Percentiles rank a stretch among this genome's conserved stretches.
Evolutionary conservation across 2,797 vertebrate genomes (phyloP).

Genomic region (Amniataba percoides): DNA sequence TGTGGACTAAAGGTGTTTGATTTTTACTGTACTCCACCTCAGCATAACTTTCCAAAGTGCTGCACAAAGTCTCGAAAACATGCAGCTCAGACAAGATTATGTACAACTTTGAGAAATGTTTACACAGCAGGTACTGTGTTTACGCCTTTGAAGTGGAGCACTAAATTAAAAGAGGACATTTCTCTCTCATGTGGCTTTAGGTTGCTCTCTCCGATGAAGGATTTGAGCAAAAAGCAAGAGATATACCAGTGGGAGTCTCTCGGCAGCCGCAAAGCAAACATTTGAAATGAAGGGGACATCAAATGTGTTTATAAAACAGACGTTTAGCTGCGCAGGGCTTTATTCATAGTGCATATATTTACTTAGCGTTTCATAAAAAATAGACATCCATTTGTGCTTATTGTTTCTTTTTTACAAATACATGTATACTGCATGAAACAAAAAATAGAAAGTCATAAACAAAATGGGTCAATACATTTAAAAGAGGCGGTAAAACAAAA

Average conservation of each 20-base stretch:
- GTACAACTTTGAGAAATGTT: conserved; percentile 35
- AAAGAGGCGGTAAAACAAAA: conserved; percentile 10
- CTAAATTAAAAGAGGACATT: conserved; percentile 49
- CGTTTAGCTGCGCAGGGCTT: conserved; percentile 56
- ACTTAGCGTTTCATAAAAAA: conserved; percentile 64
- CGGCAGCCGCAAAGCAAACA: conserved; percentile 47
- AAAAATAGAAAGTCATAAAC: conserved; percentile 20
- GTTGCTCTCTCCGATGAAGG: conserved; percentile 36
- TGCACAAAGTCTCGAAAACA: not conserved
- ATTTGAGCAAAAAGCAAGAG: conserved; percentile 39
- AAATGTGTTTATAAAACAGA: conserved; percentile 44
- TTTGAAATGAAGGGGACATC: conserved; percentile 53
- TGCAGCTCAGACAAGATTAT: conserved; percentile 7
- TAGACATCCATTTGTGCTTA: conserved; percentile 53
- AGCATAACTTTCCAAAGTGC: not conserved
- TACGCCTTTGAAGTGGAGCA: conserved; percentile 42
- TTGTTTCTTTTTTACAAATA: conserved; percentile 51
- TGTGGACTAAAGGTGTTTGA: not conserved
- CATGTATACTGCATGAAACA: conserved; percentile 53
- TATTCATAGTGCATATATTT: conserved; percentile 63
- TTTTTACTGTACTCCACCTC: not conserved
- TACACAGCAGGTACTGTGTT: conserved; percentile 49
- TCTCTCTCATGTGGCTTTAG: conserved; percentile 29
- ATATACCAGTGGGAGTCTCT: conserved; percentile 34
- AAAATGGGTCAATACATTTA: conserved; percentile 13